Evolutionary conservation across 2,113 vertebrate genomes (phyloP).

Genomic region (Sinocyclocheilus maitianheensis): DNA sequence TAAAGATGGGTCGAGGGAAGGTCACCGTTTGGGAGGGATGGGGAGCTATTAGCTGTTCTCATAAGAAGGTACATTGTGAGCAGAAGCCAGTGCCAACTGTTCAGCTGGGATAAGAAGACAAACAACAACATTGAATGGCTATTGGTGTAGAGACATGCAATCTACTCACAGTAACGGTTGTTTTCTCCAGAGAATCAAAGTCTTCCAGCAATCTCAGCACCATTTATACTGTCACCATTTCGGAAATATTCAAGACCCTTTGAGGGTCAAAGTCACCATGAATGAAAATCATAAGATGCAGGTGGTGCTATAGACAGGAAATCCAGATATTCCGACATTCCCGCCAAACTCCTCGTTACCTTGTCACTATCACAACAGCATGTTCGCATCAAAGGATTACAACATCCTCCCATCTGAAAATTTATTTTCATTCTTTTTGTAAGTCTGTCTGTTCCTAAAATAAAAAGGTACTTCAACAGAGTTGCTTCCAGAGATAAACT

Average conservation of each 20-base stretch:
- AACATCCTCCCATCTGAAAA: slow-evolving; percentile 39
- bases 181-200: not conserved
- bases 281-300: not conserved
- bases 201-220: not conserved
- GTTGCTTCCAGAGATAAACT: slow-evolving; percentile 49
- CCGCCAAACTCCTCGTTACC: slow-evolving; percentile 20
- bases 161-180: not conserved
- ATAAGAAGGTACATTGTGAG: slow-evolving; percentile 18
- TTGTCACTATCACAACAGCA: slow-evolving; percentile 31
- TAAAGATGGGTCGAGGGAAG: not conserved
- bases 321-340: slow-evolving; percentile 36
- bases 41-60: slow-evolving; percentile 10
- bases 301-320: slow-evolving; percentile 20
- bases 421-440: slow-evolving; percentile 49
- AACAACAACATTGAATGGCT: not conserved
- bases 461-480: slow-evolving; percentile 53
- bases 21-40: not conserved
- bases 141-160: not conserved
- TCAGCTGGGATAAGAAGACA: not conserved
- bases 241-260: not conserved
- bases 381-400: slow-evolving; percentile 42
- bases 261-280: not conserved
- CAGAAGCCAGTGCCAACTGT: slow-evolving; percentile 22
- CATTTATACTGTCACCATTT: not conserved
- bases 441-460: slow-evolving; percentile 58